A percentile compares a stretch with the other conserved stretches of the same genome.
These are phyloP conservation scores for Muschampia plurimacula DNA, from an alignment of 2,888 invertebrate species.

Conservation along the genomic window DNA sequence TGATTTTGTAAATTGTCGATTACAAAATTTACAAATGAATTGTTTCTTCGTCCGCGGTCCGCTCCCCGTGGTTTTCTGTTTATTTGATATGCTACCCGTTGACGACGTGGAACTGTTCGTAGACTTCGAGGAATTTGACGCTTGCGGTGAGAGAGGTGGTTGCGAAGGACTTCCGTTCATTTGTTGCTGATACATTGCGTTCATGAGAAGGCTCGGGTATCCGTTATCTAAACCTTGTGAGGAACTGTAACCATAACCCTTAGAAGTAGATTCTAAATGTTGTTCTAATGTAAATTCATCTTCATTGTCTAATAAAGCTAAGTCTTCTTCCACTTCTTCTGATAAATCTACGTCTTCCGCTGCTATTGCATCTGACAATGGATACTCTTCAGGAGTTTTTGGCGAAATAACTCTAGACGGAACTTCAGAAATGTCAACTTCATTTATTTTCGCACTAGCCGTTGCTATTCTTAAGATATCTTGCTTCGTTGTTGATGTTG, in stretches of 20 bases:
- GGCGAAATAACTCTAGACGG: slow-evolving; percentile 74
- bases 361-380: slow-evolving; percentile 80
- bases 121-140: slow-evolving; percentile 76
- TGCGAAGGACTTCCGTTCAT: slow-evolving; percentile 79
- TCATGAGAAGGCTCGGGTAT: slow-evolving; percentile 90
- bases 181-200: slow-evolving; percentile 87
- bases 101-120: slow-evolving; percentile 79
- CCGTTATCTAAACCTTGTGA: slow-evolving; percentile 88
- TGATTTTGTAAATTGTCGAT: slow-evolving; percentile 98
- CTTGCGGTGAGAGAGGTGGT: slow-evolving; percentile 75
- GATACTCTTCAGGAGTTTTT: slow-evolving; percentile 80
- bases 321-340: slow-evolving; percentile 90
- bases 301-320: slow-evolving; percentile 91
- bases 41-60: slow-evolving; percentile 97
- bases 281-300: slow-evolving; percentile 88
- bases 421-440: slow-evolving; percentile 71
- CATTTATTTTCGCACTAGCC: slow-evolving; percentile 81
- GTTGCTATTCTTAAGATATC: slow-evolving; percentile 89
- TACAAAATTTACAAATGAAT: slow-evolving; percentile 99
- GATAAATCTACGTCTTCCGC: slow-evolving; percentile 89
- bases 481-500: slow-evolving; percentile 83
- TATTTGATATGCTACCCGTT: slow-evolving; percentile 74
- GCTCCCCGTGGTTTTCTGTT: slow-evolving; percentile 78
- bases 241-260: slow-evolving; percentile 76
- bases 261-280: slow-evolving; percentile 78